These are phyloP conservation scores for Halisarca cf. caerulea DNA, from an alignment of 37 sponge, comb jelly and placozoan species.

Conservation along the genomic window DNA sequence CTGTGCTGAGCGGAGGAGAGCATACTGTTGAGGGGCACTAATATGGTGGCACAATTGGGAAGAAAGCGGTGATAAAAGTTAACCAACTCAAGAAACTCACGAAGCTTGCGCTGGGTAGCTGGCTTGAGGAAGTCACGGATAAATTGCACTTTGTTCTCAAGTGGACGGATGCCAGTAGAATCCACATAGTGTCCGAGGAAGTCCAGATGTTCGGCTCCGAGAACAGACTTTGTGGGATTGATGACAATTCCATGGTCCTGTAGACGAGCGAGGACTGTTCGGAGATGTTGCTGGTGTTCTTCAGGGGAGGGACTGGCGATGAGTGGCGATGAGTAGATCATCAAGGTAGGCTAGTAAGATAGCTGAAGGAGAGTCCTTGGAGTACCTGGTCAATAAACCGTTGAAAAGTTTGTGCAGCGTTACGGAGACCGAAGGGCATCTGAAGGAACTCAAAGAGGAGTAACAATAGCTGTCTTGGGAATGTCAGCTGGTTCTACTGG, in stretches of 20 bases:
- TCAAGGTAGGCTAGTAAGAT: constrained; percentile 56
- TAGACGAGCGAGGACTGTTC: constrained; percentile 3
- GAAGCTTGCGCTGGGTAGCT: constrained; percentile 36
- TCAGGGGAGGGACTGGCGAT: constrained; percentile 22
- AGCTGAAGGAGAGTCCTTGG: constrained; percentile 46
- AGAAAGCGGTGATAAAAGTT: constrained; percentile 53
- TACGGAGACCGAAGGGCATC: constrained; percentile 65
- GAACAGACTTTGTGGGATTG: constrained; percentile 14
- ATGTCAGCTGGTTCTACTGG: constrained; percentile 55
- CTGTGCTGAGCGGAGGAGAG: constrained; percentile 6
- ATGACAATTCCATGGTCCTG: constrained; percentile 19
- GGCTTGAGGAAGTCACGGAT: constrained; percentile 41
- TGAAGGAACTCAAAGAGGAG: constrained; percentile 51
- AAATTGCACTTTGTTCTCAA: constrained; percentile 18
- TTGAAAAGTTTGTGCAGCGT: constrained; percentile 66
- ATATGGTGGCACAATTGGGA: constrained; percentile 27
- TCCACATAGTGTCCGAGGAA: constrained; percentile 58
- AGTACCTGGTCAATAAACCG: constrained; percentile 61
- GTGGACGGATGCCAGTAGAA: constrained; percentile 24
- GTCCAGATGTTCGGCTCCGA: constrained; percentile 6
- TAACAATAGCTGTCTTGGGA: constrained; percentile 41
- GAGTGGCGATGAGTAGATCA: constrained; percentile 38
- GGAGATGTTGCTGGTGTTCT: constrained; percentile 21
- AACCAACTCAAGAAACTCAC: constrained; percentile 36
- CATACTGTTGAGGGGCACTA: constrained; percentile 34